Conservation (phyloP, 1,140 invertebrate species). For the Diorhabda carinulata region DNA sequence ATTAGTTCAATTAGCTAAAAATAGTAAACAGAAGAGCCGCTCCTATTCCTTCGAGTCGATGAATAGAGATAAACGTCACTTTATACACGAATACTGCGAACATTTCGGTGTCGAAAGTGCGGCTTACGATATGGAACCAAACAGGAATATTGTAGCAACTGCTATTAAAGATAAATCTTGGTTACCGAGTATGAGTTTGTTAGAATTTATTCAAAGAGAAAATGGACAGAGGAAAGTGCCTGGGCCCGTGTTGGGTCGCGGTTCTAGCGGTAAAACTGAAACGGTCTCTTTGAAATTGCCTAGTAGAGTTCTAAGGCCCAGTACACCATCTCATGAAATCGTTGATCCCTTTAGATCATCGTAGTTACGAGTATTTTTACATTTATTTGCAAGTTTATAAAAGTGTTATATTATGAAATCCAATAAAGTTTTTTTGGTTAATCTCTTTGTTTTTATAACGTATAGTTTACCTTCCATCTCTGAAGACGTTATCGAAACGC, state of each 20-base stretch:
- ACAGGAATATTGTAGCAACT: constrained; percentile 90
- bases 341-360: constrained; percentile 3
- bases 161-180: constrained; percentile 69
- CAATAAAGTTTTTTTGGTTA: constrained; percentile 13
- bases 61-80: constrained; percentile 84
- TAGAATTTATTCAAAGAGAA: constrained; percentile 74
- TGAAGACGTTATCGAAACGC: no score
- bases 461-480: no score
- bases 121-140: constrained; percentile 91
- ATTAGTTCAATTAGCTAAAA: constrained; percentile 83
- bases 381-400: constrained; percentile 11
- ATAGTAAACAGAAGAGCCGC: constrained; percentile 55
- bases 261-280: constrained; percentile 27
- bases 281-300: constrained; percentile 35
- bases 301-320: constrained; percentile 4
- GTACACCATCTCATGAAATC: constrained; percentile 8
- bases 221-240: constrained; percentile 74
- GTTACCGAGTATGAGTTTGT: constrained; percentile 78
- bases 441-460: neutral
- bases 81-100: constrained; percentile 91
- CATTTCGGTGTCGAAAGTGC: constrained; percentile 91
- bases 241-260: constrained; percentile 53
- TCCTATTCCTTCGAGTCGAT: constrained; percentile 88
- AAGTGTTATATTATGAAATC: neutral
- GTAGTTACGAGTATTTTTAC: constrained; percentile 9